These are phyloP conservation scores for Fringilla coelebs DNA, from an alignment of 2,797 vertebrate species.

Conservation along the genomic window DNA sequence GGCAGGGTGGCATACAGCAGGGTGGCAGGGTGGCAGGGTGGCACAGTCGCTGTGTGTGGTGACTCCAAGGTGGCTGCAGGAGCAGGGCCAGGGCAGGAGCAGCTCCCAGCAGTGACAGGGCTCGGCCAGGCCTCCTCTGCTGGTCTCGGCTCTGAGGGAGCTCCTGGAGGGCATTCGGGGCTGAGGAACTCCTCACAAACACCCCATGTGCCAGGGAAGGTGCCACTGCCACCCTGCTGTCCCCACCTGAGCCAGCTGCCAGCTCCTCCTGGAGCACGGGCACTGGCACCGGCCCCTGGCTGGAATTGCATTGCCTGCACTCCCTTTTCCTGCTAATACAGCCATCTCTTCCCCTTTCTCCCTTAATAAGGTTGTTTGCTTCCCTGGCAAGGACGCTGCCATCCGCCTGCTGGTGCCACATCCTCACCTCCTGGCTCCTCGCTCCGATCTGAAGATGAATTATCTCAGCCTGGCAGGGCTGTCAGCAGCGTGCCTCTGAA, in stretches of 20 bases:
- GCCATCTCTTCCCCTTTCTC: background rate
- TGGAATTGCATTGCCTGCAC: background rate
- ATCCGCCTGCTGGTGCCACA: background rate
- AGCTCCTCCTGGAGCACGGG: background rate
- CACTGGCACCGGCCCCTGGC: background rate
- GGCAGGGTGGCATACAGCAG: fast-evolving
- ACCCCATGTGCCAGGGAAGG: background rate
- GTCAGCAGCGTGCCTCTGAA: background rate
- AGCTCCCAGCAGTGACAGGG: fast-evolving
- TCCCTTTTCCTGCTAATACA: background rate
- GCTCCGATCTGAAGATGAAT: background rate
- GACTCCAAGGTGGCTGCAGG: fast-evolving
- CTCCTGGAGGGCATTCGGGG: background rate
- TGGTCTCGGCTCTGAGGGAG: background rate
- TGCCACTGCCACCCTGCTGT: background rate
- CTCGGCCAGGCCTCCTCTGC: background rate
- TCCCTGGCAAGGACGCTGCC: constrained; percentile 13
- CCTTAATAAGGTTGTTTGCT: background rate
- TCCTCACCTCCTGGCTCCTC: background rate
- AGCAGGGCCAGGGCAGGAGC: background rate
- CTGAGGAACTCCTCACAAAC: background rate
- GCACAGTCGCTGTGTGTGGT: background rate
- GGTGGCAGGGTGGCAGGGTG: background rate
- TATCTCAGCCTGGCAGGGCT: background rate
- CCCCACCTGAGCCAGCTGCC: background rate